A percentile compares a stretch with the other conserved stretches of the same genome.
phyloP scores from a whole-genome alignment of 2,797 vertebrate genomes.

The Microctenopoma steveboyesi region DNA sequence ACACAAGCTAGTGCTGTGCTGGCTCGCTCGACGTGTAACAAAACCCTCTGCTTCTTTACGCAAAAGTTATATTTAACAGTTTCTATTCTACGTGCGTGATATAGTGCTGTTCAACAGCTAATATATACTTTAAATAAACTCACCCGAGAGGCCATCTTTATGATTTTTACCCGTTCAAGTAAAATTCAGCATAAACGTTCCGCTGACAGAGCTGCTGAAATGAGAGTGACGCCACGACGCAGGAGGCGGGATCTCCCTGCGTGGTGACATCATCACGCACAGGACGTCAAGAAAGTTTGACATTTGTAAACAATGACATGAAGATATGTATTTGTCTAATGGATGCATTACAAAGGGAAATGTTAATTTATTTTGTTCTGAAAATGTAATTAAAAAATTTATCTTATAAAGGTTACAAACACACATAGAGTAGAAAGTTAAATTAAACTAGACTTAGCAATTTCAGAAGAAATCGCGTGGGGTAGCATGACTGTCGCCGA shows the following conservation, averaged over 20 bases:
- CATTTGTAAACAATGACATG: no score
- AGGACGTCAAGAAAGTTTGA: no score
- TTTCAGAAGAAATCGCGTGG: no score
- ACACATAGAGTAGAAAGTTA: no score
- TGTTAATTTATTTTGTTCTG: no score
- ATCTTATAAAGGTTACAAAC: no score
- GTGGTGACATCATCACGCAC: constrained; percentile 44
- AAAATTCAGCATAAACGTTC: constrained; percentile 23
- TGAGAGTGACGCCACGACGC: constrained; percentile 10
- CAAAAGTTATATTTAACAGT: background rate
- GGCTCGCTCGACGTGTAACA: constrained; percentile 19
- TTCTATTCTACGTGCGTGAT: accelerated
- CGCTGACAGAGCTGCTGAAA: constrained; percentile 36
- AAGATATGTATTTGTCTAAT: no score
- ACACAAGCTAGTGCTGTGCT: constrained; percentile 47
- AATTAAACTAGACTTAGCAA: no score
- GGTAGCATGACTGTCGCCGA: no score
- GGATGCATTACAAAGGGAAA: no score
- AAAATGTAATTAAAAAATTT: no score
- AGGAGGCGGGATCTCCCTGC: constrained; percentile 28
- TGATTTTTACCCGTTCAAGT: constrained; percentile 27
- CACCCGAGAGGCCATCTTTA: constrained; percentile 73
- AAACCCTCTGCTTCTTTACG: background rate
- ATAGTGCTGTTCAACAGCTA: background rate
- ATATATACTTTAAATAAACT: constrained; percentile 50